A percentile compares a stretch with the other conserved stretches of the same genome.
phyloP scores from a whole-genome alignment of 2,888 invertebrate genomes.

The Philaethria dido region DNA sequence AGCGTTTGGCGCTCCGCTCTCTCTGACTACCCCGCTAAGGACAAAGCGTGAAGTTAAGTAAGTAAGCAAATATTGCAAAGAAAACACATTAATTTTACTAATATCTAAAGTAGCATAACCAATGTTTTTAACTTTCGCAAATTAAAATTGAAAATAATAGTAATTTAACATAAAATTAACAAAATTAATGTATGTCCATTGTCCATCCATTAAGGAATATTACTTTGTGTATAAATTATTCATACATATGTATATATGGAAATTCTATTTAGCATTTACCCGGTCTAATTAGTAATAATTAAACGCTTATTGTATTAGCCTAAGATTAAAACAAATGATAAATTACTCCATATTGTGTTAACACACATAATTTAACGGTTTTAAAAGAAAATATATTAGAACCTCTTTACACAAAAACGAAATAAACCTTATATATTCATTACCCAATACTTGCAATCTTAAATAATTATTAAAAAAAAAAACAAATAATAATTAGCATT shows the following conservation, averaged over 20 bases:
- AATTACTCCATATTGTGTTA: neutral
- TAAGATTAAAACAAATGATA: neutral
- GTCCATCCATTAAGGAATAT: neutral
- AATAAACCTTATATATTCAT: no score
- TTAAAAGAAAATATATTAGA: no score
- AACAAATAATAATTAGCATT: constrained; percentile 3
- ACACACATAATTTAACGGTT: neutral
- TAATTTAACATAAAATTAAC: neutral
- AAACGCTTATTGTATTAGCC: neutral
- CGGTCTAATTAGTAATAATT: constrained; percentile 4
- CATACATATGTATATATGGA: neutral
- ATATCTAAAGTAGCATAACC: no score
- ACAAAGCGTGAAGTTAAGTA: no score
- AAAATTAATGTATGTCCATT: neutral
- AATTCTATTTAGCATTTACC: neutral
- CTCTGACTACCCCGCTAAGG: no score
- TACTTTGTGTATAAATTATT: neutral
- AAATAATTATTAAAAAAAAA: neutral
- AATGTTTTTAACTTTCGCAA: neutral
- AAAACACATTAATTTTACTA: no score
- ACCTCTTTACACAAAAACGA: no score
- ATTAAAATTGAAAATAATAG: neutral
- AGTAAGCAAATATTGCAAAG: no score
- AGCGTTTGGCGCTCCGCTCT: no score
- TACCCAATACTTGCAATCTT: neutral